A percentile compares a stretch with the other conserved stretches of the same genome.
phyloP scores from a whole-genome alignment of 1,140 invertebrate genomes.

The Caligus rogercresseyi region DNA sequence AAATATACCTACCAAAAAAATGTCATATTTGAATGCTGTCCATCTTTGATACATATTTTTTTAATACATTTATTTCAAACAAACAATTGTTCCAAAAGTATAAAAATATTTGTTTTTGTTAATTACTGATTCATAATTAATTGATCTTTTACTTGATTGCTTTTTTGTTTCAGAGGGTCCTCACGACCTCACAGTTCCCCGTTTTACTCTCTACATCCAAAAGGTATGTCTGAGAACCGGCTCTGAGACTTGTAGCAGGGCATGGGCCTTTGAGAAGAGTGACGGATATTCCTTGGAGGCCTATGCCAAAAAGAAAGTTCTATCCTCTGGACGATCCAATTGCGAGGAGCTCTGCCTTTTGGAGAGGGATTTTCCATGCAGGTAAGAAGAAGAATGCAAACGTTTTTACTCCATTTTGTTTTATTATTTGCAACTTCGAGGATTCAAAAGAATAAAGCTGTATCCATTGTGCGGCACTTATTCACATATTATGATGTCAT shows the following conservation, averaged over 20 bases:
- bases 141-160: background rate
- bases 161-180: constrained; percentile 27
- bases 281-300: constrained; percentile 25
- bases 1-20: too few species aligned
- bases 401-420: background rate
- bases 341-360: constrained; percentile 33
- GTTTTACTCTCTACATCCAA: constrained; percentile 37
- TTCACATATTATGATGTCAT: too few species aligned
- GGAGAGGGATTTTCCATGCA: constrained; percentile 33
- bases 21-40: too few species aligned
- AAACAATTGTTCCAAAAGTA: too few species aligned
- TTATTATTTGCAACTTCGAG: too few species aligned
- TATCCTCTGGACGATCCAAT: constrained; percentile 26
- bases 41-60: too few species aligned
- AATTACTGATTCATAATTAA: background rate
- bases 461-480: too few species aligned
- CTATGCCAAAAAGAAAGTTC: constrained; percentile 25
- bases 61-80: too few species aligned
- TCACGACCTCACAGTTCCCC: constrained; percentile 35
- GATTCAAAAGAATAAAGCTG: too few species aligned
- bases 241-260: constrained; percentile 26
- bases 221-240: constrained; percentile 31
- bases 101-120: background rate
- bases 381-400: too few species aligned
- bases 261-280: constrained; percentile 35